Evolutionary conservation across 2,888 invertebrate species (phyloP).

Genomic region (Caenorhabditis becei): DNA sequence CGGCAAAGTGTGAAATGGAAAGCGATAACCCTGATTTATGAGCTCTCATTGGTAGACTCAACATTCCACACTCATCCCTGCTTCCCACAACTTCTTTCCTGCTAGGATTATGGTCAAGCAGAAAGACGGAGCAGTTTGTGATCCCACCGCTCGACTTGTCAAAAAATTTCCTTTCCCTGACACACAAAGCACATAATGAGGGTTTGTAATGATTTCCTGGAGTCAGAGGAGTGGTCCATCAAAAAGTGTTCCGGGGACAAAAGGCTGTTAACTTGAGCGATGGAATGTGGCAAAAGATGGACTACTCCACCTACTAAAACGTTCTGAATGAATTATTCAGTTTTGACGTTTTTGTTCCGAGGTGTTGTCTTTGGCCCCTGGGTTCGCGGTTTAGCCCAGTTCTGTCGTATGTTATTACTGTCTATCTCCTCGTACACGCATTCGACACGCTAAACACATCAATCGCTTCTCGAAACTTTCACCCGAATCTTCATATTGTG

Average conservation of each 20-base stretch:
- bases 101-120: constrained; percentile 7
- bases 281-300: constrained; percentile 26
- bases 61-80: background rate
- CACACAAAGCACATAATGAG: constrained; percentile 50
- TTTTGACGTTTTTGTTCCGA: constrained; percentile 9
- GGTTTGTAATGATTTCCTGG: constrained; percentile 52
- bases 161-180: constrained; percentile 37
- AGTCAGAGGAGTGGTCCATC: constrained; percentile 8
- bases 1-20: constrained; percentile 6
- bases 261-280: constrained; percentile 22
- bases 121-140: constrained; percentile 46
- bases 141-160: constrained; percentile 25
- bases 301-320: constrained; percentile 11
- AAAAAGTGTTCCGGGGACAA: constrained; percentile 1
- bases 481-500: constrained; percentile 51
- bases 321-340: constrained; percentile 11
- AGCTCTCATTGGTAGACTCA: background rate
- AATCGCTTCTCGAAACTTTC: constrained; percentile 51
- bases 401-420: constrained; percentile 5
- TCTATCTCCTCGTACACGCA: constrained; percentile 4
- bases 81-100: background rate
- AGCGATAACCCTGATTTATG: constrained; percentile 26
- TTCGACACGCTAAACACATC: constrained; percentile 33
- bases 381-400: background rate
- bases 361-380: background rate